Conservation (phyloP, 2,888 invertebrate genomes). For the Crossocerus cetratus region DNA sequence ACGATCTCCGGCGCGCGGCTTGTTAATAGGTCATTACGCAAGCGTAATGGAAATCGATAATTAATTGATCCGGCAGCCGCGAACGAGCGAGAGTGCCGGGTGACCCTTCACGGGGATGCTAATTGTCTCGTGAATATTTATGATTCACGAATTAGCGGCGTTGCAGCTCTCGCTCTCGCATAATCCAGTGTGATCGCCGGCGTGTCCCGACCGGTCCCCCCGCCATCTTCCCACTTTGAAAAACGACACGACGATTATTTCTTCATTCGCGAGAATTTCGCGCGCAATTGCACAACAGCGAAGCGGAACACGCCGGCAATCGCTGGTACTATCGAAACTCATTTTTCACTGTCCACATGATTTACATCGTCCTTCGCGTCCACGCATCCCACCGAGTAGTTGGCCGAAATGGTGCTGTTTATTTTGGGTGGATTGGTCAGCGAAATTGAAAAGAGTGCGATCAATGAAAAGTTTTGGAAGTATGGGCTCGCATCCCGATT, state of each 20-base stretch:
- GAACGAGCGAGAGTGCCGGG: slow-evolving; percentile 12
- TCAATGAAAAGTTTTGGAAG: no score
- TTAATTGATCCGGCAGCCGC: slow-evolving; percentile 61
- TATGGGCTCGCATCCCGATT: no score
- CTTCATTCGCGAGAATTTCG: slow-evolving; percentile 9
- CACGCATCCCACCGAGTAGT: background rate
- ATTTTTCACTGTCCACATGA: background rate
- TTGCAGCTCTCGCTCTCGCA: slow-evolving; percentile 24
- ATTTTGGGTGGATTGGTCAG: no score
- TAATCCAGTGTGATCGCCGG: slow-evolving; percentile 20
- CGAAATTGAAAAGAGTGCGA: no score
- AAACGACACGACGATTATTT: background rate
- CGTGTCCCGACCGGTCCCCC: background rate
- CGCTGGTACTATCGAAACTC: background rate
- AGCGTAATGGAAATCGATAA: slow-evolving; percentile 66
- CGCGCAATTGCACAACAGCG: background rate
- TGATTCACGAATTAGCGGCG: slow-evolving; percentile 57
- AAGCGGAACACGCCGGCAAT: background rate
- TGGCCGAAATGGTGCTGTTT: no score
- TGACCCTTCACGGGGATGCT: slow-evolving; percentile 50
- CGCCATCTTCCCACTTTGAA: slow-evolving; percentile 10
- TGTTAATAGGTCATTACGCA: slow-evolving; percentile 65
- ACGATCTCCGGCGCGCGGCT: slow-evolving; percentile 46
- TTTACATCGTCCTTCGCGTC: background rate
- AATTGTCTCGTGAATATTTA: slow-evolving; percentile 69